Conservation (phyloP, 2,113 vertebrate species). For the Passer domesticus region DNA sequence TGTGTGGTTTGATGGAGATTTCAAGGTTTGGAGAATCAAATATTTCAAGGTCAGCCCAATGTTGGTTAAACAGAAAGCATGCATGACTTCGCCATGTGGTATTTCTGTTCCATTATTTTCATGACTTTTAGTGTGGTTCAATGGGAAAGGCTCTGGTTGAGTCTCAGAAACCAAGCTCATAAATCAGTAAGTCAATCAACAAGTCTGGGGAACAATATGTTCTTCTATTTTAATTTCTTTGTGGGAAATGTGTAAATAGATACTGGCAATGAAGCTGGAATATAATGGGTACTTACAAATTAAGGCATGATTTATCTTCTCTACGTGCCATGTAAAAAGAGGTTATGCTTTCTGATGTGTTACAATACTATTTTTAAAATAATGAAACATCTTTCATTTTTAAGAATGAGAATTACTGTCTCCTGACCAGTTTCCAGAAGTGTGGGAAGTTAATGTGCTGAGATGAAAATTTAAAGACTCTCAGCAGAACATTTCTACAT, state of each 20-base stretch:
- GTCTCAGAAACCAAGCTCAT: slow-evolving; percentile 58
- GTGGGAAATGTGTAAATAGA: slow-evolving; percentile 53
- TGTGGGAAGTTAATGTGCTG: not conserved
- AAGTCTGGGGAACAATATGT: slow-evolving; percentile 62
- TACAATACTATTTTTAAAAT: slow-evolving; percentile 34
- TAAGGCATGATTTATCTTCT: slow-evolving; percentile 59
- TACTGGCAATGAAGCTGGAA: slow-evolving; percentile 57
- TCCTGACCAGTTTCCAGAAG: slow-evolving; percentile 20
- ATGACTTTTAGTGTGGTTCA: slow-evolving; percentile 49
- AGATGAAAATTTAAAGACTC: not conserved
- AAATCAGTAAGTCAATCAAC: slow-evolving; percentile 64
- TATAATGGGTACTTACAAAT: slow-evolving; percentile 63
- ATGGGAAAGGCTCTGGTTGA: slow-evolving; percentile 50
- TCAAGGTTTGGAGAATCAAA: not conserved
- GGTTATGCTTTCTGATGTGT: slow-evolving; percentile 7
- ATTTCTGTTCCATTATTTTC: slow-evolving; percentile 57
- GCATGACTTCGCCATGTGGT: slow-evolving; percentile 8
- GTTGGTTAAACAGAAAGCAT: slow-evolving; percentile 26
- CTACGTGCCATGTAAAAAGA: slow-evolving; percentile 7
- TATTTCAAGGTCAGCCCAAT: slow-evolving; percentile 45
- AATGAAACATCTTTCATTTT: not conserved
- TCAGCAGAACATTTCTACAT: not conserved
- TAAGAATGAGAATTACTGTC: not conserved
- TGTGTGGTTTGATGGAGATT: slow-evolving; percentile 14
- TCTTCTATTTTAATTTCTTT: slow-evolving; percentile 70